These are phyloP conservation scores for Pangasius krempfi DNA, from an alignment of 2,797 vertebrate species.

Conservation along the genomic window DNA sequence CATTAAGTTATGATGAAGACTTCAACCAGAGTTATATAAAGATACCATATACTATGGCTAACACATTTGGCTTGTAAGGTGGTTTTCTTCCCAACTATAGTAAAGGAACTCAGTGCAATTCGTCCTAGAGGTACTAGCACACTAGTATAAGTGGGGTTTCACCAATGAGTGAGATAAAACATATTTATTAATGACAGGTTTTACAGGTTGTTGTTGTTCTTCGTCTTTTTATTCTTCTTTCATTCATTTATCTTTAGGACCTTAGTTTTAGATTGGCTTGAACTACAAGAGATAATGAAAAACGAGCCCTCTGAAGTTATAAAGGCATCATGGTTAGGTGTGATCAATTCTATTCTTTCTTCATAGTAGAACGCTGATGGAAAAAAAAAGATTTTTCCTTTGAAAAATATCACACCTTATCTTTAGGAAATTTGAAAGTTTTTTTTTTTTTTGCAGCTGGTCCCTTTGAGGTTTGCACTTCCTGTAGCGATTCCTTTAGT, in stretches of 20 bases:
- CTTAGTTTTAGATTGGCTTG: neutral
- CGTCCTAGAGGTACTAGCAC: neutral
- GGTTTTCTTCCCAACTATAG: neutral
- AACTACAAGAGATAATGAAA: constrained; percentile 18
- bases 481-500: neutral
- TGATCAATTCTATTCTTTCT: constrained; percentile 46
- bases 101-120: neutral
- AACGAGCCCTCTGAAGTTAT: neutral
- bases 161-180: neutral
- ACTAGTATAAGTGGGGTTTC: neutral
- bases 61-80: neutral
- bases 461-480: constrained; percentile 22
- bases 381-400: constrained; percentile 23
- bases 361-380: constrained; percentile 50
- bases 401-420: constrained; percentile 45
- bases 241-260: neutral
- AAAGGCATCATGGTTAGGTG: constrained; percentile 30
- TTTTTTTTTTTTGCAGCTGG: constrained; percentile 19
- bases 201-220: neutral
- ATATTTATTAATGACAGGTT: neutral
- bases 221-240: neutral
- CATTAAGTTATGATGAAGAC: constrained; percentile 22
- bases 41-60: neutral
- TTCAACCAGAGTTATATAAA: neutral
- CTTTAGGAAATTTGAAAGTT: constrained; percentile 39